Evolutionary conservation across 2,797 vertebrate species (phyloP), one percentile per base, ranked within the genome.

Genomic region (Bovichtus diacanthus): DNA sequence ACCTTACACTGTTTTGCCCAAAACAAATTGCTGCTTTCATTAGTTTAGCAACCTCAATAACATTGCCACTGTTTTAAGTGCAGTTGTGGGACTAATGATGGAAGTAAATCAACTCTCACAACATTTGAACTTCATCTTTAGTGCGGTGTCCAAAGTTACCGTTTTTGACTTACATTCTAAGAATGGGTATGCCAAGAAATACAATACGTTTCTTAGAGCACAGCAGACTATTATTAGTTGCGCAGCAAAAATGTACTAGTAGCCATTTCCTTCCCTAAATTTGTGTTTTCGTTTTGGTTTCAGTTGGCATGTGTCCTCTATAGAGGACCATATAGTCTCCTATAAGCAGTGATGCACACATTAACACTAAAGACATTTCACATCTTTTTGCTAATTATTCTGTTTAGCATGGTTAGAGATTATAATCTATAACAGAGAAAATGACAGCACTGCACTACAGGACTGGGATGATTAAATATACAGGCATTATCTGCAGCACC

Each of bases 211-310:
- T 21, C 10, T 15, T 6, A 3, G 1, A 55, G 19, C 16, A 74
- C 38, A 46, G 25, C 6, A 41, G 4, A 38, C 27, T 19, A 19
- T 16, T 3, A 5, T 23, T 11, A 23, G 21, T 59, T 36, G 51
- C 12, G 6, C 39, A 44, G 47, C 9, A 49, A 10, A 67, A 38
- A 13, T 13, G 23, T 12, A 55, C 47, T 29, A 9, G 12, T 6
- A 41, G 21, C 38, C 12, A n/a, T 62, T 83, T 81, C 46, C 72
- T 75, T 79, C 21, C 54, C 11, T 59, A 3, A 8, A 11, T 70
- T 41, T 64, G 65, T 62, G 36, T 47, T 76, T 61, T 72, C 44
- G 53, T 8, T 38, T 71, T 54, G 6, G 25, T 51, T 81, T 69
- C 59, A 29, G 21, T 50, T 16, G 3, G 0, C 50, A 2, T 34